Base-by-base conservation (phyloP, 2,888 invertebrate genomes). In the Anarsia innoxiella region DNA sequence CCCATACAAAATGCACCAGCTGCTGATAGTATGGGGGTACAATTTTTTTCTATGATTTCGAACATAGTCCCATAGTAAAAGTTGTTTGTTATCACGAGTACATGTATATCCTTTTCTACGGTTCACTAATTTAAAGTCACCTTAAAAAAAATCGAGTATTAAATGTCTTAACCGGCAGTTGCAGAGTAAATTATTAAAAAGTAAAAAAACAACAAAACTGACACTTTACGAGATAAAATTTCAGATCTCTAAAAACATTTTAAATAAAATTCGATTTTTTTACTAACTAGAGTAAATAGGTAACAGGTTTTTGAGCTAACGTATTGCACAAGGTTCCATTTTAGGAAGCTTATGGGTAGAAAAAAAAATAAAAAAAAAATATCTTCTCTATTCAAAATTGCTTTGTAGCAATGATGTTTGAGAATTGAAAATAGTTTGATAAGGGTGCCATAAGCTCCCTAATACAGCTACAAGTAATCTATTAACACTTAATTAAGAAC, bases 221-320 rank as follows among this genome's bases (percentile, higher is more conserved):
- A 12, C 13, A 27, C 12, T 12, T 16, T n/a, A 28, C n/a, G n/a
- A n/a, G n/a, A n/a, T n/a, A n/a, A n/a, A 28, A 45, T 38, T 45
- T 66, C 69, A 73, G 70, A 73, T 72, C 72, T 60, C 49, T 48
- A 48, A 43, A 56, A 39, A 45, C 44, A 33, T 31, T 39, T 44
- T 45, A 46, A 59, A 54, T 53, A 59, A 48, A 46, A 53, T 44
- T 49, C 44, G 41, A 51, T 53, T 40, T 38, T 45, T 53, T 43
- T 46, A 43, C 66, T 70, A 74, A 62, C 67, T 75, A 74, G 50
- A 47, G 51, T 61, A 57, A 49, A 59, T 63, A 72, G 69, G 67
- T 72, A 72, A 73, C 71, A 49, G 57, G 45, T 49, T 59, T n/a
- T 77, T 77, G 77, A 77, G 75, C 76, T 71, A 65, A 12, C 40